Percentiles rank a stretch among this genome's conserved stretches.
These are phyloP conservation scores for Petroica traversi DNA, from an alignment of 2,113 vertebrate species.

Conservation along the genomic window DNA sequence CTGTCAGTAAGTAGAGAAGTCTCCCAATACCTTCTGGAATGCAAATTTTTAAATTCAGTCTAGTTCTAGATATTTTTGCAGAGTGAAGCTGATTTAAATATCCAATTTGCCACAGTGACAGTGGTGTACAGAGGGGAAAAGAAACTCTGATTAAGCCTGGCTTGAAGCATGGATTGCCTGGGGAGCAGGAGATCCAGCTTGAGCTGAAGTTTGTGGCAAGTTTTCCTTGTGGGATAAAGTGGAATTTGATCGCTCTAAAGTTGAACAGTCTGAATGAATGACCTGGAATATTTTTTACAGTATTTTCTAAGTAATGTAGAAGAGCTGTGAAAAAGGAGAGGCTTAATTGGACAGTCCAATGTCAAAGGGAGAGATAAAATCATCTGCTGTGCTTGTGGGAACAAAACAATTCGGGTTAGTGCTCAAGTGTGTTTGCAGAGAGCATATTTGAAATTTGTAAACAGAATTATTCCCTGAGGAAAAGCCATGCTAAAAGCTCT, in stretches of 20 bases:
- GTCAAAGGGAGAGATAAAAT: background rate
- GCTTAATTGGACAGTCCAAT: background rate
- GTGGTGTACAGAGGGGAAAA: background rate
- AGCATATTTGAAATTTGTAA: background rate
- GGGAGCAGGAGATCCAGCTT: background rate
- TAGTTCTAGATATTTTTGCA: background rate
- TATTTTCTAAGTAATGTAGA: background rate
- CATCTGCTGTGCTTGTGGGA: background rate
- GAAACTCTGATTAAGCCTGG: background rate
- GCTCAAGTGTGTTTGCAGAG: background rate
- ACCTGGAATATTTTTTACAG: background rate
- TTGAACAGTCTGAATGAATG: background rate
- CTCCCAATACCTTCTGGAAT: background rate
- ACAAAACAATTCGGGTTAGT: background rate
- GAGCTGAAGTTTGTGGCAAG: background rate
- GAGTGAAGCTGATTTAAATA: background rate
- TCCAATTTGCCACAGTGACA: background rate
- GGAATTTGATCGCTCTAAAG: background rate
- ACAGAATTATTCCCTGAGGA: background rate
- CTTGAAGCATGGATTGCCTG: background rate
- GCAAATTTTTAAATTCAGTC: background rate
- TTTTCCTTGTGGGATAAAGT: background rate
- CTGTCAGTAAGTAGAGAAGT: background rate
- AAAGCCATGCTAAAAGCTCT: background rate
- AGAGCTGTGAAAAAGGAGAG: background rate